A percentile compares a stretch with the other conserved stretches of the same genome.
phyloP scores from a whole-genome alignment of 2,888 invertebrate species.

The Boloria euphrosyne region DNA sequence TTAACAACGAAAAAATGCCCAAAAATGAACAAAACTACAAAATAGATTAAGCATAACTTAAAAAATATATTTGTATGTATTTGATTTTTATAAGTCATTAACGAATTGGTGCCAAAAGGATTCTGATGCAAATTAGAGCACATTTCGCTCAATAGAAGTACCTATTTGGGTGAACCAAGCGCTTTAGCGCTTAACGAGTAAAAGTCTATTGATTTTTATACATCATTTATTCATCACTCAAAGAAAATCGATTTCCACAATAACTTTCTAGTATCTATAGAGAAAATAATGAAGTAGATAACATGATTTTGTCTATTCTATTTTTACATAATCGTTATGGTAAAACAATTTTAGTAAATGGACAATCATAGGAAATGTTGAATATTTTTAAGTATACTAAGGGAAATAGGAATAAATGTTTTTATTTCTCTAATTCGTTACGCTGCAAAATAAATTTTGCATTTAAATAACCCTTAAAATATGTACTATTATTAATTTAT shows the following conservation, averaged over 20 bases:
- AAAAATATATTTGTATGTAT: background rate
- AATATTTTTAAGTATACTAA: conserved; percentile 19
- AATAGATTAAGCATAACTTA: conserved; percentile 6
- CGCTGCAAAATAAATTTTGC: conserved; percentile 1
- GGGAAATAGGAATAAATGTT: conserved; percentile 5
- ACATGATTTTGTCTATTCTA: conserved; percentile 16
- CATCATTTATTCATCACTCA: background rate
- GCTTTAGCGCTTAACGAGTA: background rate
- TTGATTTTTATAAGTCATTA: background rate
- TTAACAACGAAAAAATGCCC: background rate
- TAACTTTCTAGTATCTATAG: background rate
- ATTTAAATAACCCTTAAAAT: background rate
- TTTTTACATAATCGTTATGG: conserved; percentile 3
- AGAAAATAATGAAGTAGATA: background rate
- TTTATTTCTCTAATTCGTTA: conserved; percentile 1
- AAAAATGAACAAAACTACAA: conserved; percentile 1
- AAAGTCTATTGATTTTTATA: background rate
- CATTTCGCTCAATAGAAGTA: background rate
- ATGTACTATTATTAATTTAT: background rate
- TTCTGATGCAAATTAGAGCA: background rate
- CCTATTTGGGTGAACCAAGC: background rate
- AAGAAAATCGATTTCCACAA: background rate
- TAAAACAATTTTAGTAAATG: background rate
- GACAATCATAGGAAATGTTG: conserved; percentile 13
- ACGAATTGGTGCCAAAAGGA: conserved; percentile 10